Conservation (phyloP, 2,113 vertebrate genomes). For the Oreochromis spilurus region DNA sequence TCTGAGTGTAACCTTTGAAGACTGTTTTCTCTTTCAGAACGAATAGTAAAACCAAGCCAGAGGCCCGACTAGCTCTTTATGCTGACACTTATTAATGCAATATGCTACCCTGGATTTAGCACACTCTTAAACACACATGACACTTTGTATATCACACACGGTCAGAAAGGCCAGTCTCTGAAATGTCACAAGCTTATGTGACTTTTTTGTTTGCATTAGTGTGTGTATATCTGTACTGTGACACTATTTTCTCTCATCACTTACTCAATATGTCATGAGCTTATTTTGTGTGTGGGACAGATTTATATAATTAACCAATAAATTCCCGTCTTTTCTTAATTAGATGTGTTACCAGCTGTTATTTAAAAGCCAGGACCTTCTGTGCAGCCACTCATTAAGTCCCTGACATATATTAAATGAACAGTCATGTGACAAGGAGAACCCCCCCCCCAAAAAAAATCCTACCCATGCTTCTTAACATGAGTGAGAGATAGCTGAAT, state of each 20-base stretch:
- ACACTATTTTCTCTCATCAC: background rate
- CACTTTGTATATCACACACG: conserved; percentile 21
- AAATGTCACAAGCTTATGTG: conserved; percentile 40
- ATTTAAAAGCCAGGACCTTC: background rate
- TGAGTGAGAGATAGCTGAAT: background rate
- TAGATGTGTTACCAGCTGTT: conserved; percentile 10
- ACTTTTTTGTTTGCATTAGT: background rate
- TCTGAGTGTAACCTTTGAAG: conserved; percentile 47
- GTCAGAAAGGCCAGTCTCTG: conserved; percentile 18
- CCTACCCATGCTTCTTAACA: background rate
- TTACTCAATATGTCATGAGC: background rate
- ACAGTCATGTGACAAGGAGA: background rate
- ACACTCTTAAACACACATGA: conserved; percentile 11
- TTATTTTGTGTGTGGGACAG: conserved; percentile 3
- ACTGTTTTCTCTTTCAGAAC: conserved; percentile 27
- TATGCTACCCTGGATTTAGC: conserved; percentile 14
- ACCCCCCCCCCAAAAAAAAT: background rate
- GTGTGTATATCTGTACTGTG: background rate
- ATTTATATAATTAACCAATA: background rate
- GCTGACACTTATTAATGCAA: conserved; percentile 44
- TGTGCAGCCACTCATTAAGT: background rate
- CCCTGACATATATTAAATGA: background rate
- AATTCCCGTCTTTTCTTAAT: conserved; percentile 14
- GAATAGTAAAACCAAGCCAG: conserved; percentile 11
- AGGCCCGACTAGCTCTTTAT: conserved; percentile 27